Evolutionary conservation across 2,888 invertebrate species (phyloP).

Genomic region (Anticlea derivata): DNA sequence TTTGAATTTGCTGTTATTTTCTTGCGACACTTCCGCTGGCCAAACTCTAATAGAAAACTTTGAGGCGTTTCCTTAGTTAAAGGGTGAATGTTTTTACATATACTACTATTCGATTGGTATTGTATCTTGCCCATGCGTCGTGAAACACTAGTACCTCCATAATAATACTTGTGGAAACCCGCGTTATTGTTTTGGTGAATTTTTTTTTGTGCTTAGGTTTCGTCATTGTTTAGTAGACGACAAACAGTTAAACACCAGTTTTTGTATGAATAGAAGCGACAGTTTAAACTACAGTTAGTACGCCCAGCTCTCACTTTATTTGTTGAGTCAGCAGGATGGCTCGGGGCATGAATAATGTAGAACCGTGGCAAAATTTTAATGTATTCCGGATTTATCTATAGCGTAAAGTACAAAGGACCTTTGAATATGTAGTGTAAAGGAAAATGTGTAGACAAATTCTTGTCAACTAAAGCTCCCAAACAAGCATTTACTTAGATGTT

Average conservation of each 20-base stretch:
- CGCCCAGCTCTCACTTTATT: conserved; percentile 33
- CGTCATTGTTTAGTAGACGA: no score
- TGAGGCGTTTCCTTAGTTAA: no score
- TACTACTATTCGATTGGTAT: no score
- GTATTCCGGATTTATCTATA: conserved; percentile 52
- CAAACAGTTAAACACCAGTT: neutral
- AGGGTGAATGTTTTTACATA: no score
- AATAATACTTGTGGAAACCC: no score
- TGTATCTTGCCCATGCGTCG: no score
- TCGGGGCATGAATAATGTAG: conserved; percentile 53
- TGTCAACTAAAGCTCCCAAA: conserved; percentile 6
- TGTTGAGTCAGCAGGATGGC: conserved; percentile 40
- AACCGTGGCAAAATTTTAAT: conserved; percentile 46
- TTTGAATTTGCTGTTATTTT: no score
- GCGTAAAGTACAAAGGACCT: conserved; percentile 45
- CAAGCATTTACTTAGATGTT: neutral
- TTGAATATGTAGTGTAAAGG: conserved; percentile 33
- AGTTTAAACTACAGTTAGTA: conserved; percentile 11
- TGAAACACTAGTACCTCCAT: no score
- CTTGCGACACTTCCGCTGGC: no score
- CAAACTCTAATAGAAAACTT: no score
- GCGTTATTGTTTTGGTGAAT: no score
- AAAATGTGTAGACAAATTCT: conserved; percentile 16
- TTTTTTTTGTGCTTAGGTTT: no score
- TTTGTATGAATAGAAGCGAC: conserved; percentile 6